These are phyloP conservation scores for Petrocephalus zakoni DNA, from an alignment of 2,113 vertebrate species.

Conservation along the genomic window DNA sequence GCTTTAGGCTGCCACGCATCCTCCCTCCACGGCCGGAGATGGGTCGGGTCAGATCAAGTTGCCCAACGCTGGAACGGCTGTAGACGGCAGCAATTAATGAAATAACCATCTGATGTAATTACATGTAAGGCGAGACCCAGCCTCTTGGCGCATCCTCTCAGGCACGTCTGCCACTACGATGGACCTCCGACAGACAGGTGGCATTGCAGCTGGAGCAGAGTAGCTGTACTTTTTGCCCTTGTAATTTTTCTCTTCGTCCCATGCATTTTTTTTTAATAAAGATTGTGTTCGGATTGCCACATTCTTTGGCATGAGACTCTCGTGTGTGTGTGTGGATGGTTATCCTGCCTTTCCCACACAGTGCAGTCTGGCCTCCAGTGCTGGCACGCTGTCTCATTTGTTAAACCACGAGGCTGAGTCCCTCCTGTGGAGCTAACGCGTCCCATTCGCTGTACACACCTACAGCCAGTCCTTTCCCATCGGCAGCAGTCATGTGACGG, in stretches of 20 bases:
- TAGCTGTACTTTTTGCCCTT: neutral
- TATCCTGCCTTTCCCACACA: neutral
- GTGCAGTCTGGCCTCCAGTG: no score
- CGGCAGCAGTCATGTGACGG: neutral
- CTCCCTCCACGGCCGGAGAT: neutral
- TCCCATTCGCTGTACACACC: neutral
- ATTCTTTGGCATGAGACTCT: neutral
- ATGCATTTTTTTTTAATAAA: neutral
- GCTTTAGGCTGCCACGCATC: neutral
- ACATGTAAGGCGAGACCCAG: neutral
- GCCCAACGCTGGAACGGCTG: neutral
- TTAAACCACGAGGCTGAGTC: neutral
- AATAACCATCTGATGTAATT: conserved; percentile 10
- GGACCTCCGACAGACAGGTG: neutral
- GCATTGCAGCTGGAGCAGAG: no score
- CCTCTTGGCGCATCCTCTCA: neutral
- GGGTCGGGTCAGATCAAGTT: neutral
- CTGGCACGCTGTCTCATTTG: neutral
- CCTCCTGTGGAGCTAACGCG: neutral
- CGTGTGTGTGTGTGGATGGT: neutral
- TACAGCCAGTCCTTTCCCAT: no score
- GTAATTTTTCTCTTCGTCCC: neutral
- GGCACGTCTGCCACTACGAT: neutral
- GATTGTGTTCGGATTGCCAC: neutral
- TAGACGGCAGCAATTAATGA: conserved; percentile 9